These are phyloP conservation scores for Saguinus midas DNA, from an alignment of 2,113 vertebrate species.

Conservation along the genomic window DNA sequence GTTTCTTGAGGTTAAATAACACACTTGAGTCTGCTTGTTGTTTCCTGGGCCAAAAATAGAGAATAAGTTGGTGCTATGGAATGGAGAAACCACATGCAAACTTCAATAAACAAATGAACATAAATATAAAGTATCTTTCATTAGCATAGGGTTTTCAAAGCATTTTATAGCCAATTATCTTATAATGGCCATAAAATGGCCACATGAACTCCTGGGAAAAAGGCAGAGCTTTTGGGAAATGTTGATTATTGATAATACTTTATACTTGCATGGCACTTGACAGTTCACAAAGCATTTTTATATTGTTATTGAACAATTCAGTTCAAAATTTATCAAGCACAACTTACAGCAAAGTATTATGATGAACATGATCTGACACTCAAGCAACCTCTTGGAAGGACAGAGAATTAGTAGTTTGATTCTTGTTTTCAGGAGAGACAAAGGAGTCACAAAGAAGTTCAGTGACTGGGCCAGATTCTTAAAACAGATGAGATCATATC, in stretches of 20 bases:
- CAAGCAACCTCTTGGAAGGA: background rate
- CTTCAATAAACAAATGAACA: background rate
- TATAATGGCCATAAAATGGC: too few relatives aligned
- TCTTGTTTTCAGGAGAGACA: background rate
- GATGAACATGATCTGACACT: background rate
- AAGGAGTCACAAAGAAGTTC: background rate
- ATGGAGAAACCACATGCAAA: background rate
- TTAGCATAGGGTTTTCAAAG: background rate
- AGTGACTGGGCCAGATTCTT: background rate
- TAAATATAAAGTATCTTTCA: background rate
- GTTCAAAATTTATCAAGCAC: background rate
- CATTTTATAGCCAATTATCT: background rate
- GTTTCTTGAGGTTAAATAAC: constrained; percentile 9
- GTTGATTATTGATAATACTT: background rate
- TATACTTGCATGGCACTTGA: background rate
- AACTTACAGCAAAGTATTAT: background rate
- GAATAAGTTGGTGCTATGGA: background rate
- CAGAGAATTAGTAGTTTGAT: background rate
- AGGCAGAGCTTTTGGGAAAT: background rate
- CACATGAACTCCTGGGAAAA: background rate
- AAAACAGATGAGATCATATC: background rate
- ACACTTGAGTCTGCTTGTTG: background rate
- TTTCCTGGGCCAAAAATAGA: background rate
- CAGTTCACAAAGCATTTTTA: background rate
- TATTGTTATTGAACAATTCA: background rate